Evolutionary conservation across 2,888 invertebrate species (phyloP).

Genomic region (Tricholauxania praeusta): DNA sequence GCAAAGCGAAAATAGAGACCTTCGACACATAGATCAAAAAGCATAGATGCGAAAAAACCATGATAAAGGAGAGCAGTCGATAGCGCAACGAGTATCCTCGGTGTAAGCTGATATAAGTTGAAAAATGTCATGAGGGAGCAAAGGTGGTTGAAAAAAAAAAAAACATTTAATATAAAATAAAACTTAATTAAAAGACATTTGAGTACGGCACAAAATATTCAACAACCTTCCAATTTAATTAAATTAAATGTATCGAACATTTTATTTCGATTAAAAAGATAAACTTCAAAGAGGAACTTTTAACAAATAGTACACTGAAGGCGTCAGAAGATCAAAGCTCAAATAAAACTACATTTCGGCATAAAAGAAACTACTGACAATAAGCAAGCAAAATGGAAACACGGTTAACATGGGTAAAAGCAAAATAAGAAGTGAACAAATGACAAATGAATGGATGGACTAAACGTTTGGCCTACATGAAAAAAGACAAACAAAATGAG

Average conservation of each 20-base stretch:
- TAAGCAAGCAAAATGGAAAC: background rate
- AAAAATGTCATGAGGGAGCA: too few species aligned
- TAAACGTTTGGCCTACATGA: background rate
- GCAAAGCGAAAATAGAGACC: too few species aligned
- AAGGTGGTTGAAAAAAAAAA: too few species aligned
- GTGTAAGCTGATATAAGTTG: too few species aligned
- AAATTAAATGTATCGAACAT: background rate
- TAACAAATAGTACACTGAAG: background rate
- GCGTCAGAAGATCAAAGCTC: background rate
- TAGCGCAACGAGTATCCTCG: too few species aligned
- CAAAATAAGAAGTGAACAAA: background rate
- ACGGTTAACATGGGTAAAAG: background rate
- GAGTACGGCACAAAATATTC: background rate
- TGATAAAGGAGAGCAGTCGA: too few species aligned
- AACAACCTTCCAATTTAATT: background rate
- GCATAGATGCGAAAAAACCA: too few species aligned
- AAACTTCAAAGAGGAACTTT: background rate
- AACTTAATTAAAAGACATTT: too few species aligned
- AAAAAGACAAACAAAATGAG: background rate
- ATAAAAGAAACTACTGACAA: background rate
- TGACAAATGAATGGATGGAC: constrained; percentile 13
- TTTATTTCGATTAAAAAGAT: constrained; percentile 6
- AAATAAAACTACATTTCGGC: background rate
- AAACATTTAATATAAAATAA: too few species aligned
- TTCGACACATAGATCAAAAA: too few species aligned